These are phyloP conservation scores for Littorina saxatilis DNA, from an alignment of 1,140 invertebrate genomes.

Conservation along the genomic window DNA sequence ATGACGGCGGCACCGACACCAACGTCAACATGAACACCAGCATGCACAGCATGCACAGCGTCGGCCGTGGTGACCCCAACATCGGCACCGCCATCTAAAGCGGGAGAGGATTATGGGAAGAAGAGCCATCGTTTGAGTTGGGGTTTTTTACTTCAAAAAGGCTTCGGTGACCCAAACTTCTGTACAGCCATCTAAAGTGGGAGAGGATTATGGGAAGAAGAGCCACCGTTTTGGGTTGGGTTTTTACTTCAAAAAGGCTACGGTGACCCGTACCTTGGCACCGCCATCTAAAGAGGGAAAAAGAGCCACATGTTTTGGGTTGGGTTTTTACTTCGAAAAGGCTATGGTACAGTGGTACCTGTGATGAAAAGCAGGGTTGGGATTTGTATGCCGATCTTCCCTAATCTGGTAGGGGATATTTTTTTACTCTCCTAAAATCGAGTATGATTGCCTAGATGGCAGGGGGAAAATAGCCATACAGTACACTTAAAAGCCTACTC, in stretches of 20 bases:
- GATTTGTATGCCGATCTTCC: too few species aligned
- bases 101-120: neutral
- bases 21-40: neutral
- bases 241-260: too few species aligned
- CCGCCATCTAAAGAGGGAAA: neutral
- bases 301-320: neutral
- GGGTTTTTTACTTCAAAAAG: too few species aligned
- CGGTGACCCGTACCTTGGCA: neutral
- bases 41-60: constrained; percentile 3
- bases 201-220: neutral
- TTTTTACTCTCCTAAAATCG: too few species aligned
- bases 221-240: neutral
- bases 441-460: too few species aligned
- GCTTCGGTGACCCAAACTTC: neutral
- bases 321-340: too few species aligned
- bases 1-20: neutral
- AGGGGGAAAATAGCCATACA: too few species aligned
- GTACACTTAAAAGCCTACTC: too few species aligned
- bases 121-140: neutral
- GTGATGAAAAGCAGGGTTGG: too few species aligned
- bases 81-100: neutral
- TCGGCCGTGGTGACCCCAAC: neutral
- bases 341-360: too few species aligned
- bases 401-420: too few species aligned
- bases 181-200: neutral